phyloP scores from a whole-genome alignment of 2,888 invertebrate species.

The Nephrotoma flavescens region DNA sequence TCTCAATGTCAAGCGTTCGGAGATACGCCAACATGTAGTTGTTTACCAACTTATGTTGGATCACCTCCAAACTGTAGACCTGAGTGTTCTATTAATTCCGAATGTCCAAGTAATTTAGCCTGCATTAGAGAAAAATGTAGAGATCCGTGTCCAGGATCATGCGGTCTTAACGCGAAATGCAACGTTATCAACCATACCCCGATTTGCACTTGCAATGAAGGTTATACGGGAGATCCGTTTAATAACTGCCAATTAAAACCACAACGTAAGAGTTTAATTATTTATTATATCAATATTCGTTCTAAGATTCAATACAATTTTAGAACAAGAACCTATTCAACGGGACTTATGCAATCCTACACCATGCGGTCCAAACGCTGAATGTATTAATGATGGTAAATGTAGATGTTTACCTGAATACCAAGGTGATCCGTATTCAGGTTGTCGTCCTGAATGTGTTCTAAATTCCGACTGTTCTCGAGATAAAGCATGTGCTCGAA shows the following conservation, averaged over 20 bases:
- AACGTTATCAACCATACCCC: conserved; percentile 62
- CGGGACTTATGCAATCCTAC: conserved; percentile 49
- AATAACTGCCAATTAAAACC: conserved; percentile 46
- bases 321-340: conserved; percentile 24
- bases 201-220: conserved; percentile 54
- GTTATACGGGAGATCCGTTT: conserved; percentile 66
- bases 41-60: conserved; percentile 53
- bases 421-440: conserved; percentile 53
- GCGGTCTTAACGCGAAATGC: conserved; percentile 57
- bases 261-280: conserved; percentile 32
- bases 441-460: conserved; percentile 57
- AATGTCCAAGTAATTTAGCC: conserved; percentile 54
- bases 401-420: conserved; percentile 54
- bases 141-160: conserved; percentile 64
- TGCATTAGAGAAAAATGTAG: conserved; percentile 58
- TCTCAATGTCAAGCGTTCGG: conserved; percentile 54
- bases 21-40: conserved; percentile 54
- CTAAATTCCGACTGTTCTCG: conserved; percentile 50
- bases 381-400: conserved; percentile 47
- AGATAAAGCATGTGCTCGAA: conserved; percentile 49
- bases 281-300: background rate
- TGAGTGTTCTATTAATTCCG: conserved; percentile 60
- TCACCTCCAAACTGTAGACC: conserved; percentile 64
- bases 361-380: conserved; percentile 65
- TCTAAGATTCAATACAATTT: background rate